Percentiles rank a stretch among this genome's conserved stretches.
These are phyloP conservation scores for Zophobas atratus DNA, from an alignment of 1,140 invertebrate genomes.

Conservation along the genomic window DNA sequence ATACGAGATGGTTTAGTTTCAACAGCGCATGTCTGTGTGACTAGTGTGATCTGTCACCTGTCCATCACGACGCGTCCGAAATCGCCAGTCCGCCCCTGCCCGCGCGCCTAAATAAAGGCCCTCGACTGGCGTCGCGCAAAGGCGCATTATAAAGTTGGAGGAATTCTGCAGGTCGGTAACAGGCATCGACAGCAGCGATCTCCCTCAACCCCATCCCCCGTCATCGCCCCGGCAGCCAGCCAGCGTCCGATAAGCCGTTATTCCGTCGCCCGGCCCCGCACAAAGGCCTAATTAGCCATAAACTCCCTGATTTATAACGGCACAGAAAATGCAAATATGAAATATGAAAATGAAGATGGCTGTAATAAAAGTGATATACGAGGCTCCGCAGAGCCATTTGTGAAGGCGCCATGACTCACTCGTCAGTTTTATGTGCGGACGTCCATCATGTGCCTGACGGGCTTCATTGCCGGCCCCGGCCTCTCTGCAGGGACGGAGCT, in stretches of 20 bases:
- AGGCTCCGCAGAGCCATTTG: constrained; percentile 82
- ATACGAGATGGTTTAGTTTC: no score
- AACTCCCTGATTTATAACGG: constrained; percentile 78
- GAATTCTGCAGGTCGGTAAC: constrained; percentile 32
- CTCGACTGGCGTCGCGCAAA: background rate
- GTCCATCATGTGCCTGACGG: constrained; percentile 80
- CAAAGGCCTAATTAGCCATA: constrained; percentile 80
- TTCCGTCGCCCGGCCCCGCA: constrained; percentile 65
- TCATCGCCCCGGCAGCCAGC: constrained; percentile 38
- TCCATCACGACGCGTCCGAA: no score
- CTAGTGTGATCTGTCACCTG: no score
- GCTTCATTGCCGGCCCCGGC: constrained; percentile 72
- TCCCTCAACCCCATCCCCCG: constrained; percentile 42
- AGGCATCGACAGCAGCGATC: constrained; percentile 53
- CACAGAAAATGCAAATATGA: constrained; percentile 81
- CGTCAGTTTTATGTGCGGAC: constrained; percentile 75
- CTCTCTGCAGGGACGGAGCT: constrained; percentile 48
- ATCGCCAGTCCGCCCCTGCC: no score
- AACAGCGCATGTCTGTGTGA: no score
- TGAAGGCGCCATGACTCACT: constrained; percentile 76
- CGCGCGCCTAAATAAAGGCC: no score
- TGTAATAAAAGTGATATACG: constrained; percentile 86
- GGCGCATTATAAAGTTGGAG: constrained; percentile 28
- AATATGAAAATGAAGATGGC: constrained; percentile 87
- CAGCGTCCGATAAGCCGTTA: constrained; percentile 68